A percentile compares a stretch with the other conserved stretches of the same genome.
These are phyloP conservation scores for Choristoneura rosaceana DNA, from an alignment of 2,888 invertebrate species.

Conservation along the genomic window DNA sequence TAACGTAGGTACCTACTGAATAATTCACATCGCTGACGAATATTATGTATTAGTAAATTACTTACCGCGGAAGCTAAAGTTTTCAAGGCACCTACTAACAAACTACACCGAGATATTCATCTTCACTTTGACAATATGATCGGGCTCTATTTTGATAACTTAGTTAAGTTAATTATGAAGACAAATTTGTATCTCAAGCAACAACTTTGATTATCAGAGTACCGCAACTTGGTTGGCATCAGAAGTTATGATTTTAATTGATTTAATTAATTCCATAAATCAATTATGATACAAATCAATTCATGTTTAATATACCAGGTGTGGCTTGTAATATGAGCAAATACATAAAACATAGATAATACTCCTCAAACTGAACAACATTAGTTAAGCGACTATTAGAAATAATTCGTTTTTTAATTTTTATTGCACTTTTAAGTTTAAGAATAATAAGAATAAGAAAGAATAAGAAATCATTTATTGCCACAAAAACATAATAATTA, in stretches of 20 bases:
- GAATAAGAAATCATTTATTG: no score
- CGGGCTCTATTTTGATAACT: slow-evolving; percentile 8
- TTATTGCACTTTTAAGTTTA: no score
- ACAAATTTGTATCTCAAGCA: slow-evolving; percentile 4
- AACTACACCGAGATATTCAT: neutral
- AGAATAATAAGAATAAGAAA: no score
- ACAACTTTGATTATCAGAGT: neutral
- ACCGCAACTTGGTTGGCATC: neutral
- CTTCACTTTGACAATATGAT: neutral
- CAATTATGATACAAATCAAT: neutral
- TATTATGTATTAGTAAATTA: no score
- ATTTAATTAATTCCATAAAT: neutral
- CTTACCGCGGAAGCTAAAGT: neutral
- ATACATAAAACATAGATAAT: no score
- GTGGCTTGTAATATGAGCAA: no score
- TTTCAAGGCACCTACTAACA: neutral
- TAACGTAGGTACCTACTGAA: no score
- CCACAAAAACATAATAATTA: no score
- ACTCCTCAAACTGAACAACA: no score
- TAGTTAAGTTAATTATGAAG: slow-evolving; percentile 19
- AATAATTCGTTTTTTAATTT: no score
- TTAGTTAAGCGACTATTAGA: no score
- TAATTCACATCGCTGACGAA: no score
- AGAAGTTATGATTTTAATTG: neutral
- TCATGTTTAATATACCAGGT: neutral